These are phyloP conservation scores for Gopherus evgoodei DNA, from an alignment of 2,113 vertebrate genomes.

Conservation along the genomic window DNA sequence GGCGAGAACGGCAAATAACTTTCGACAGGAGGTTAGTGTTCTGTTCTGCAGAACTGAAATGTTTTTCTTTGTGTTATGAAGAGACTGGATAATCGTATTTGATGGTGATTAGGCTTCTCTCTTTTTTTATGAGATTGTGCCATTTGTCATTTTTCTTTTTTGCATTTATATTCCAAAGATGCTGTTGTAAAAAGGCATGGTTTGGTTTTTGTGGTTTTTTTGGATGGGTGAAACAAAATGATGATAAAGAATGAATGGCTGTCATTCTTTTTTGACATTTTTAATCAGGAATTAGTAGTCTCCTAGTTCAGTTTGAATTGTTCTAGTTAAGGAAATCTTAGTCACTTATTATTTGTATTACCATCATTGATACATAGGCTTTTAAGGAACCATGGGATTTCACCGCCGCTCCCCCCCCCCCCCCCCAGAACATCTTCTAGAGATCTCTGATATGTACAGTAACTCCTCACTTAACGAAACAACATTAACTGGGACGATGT, in stretches of 20 bases:
- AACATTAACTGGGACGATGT: too few relatives aligned
- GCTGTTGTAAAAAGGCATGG: not conserved
- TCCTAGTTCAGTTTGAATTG: not conserved
- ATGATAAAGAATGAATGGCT: not conserved
- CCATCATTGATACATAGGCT: not conserved
- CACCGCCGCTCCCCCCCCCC: not conserved
- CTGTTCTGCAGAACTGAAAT: not conserved
- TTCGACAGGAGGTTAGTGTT: constrained; percentile 88
- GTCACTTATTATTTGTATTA: not conserved
- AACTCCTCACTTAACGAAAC: too few relatives aligned
- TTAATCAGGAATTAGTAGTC: not conserved
- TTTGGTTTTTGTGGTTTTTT: not conserved
- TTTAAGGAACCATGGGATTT: not conserved
- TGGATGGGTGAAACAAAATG: not conserved
- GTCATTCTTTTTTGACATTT: not conserved
- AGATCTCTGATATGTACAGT: not conserved
- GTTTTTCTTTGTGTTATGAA: not conserved
- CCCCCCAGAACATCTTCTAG: not conserved
- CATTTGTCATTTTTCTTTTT: not conserved
- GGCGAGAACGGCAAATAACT: constrained; percentile 88
- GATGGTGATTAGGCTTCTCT: not conserved
- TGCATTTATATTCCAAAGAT: not conserved
- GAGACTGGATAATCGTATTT: not conserved
- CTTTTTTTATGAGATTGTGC: not conserved
- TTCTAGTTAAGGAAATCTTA: not conserved